Base-by-base conservation (phyloP, 1,140 invertebrate species). In the Druon quercuslanigerum region DNA sequence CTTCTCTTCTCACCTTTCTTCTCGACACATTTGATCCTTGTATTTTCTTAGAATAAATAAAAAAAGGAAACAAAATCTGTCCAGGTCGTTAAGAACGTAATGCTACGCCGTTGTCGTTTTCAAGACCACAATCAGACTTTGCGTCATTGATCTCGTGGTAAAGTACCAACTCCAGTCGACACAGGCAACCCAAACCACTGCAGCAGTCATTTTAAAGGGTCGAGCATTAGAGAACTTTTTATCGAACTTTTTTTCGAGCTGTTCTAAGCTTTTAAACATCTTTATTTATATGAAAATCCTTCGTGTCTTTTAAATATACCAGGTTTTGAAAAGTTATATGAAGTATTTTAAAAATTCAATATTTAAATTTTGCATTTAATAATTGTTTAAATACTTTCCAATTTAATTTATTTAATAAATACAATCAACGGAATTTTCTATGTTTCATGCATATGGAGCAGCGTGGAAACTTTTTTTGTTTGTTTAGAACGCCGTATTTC, bases 41-140 rank as follows among this genome's bases (percentile, higher is more conserved):
- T 54, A 46, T 46, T 46, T 46, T 54, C 16, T 16, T 54, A 19
- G 9, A 19, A n/a, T 7, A 54, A 54, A 54, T 54, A 54, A 19
- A 17, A 17, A 54, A 54, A n/a, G 51, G 17, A 19, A 54, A 54
- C 4, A 54, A 8, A 46, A 46, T 46, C 40, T 54, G 7, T 19
- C 1, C 7, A 19, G 52, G 7, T 54, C 17, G 52, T 54, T 54
- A 54, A 19, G 17, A 17, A 19, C 17, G 8, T 54, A 17, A 54
- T 17, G 17, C 52, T 19, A 54, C 52, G 0, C 7, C 8, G 52
- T 54, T n/a, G 52, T n/a, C 17, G 52, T 54, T 54, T 54, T 54
- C 52, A 54, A 54, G 52, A 54, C 52, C 52, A 54, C 52, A 17
- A 54, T 54, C 52, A 54, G 52, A 54, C 17, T 54, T 54, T 19